phyloP scores from a whole-genome alignment of 2,113 vertebrate genomes.

The Poeciliopsis turrubarensis region DNA sequence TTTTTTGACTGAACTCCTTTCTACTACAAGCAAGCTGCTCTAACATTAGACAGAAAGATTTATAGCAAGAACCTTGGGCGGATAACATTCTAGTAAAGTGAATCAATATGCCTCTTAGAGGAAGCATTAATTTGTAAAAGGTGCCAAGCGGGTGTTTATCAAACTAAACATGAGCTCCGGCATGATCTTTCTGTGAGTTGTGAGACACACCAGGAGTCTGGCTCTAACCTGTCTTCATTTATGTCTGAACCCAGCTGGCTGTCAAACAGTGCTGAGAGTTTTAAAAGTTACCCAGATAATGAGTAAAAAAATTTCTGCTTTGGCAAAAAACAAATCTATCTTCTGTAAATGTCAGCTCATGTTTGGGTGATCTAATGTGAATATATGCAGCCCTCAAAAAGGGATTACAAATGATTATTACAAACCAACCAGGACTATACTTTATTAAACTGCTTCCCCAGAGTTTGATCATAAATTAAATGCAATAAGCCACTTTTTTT shows the following conservation, averaged over 20 bases:
- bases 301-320: neutral
- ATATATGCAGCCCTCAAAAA: neutral
- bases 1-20: neutral
- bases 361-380: neutral
- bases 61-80: conserved; percentile 7
- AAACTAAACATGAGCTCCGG: conserved; percentile 6
- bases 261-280: neutral
- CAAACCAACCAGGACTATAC: neutral
- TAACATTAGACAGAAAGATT: conserved; percentile 6
- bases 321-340: neutral
- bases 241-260: neutral
- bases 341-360: neutral
- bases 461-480: neutral
- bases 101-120: conserved; percentile 41
- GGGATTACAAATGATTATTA: neutral
- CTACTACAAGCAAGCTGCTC: neutral
- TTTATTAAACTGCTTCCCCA: neutral
- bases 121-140: conserved; percentile 19
- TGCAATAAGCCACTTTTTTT: neutral
- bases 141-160: conserved; percentile 10
- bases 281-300: neutral
- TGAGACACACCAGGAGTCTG: neutral
- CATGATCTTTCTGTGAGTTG: conserved; percentile 8
- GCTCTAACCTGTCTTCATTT: neutral
- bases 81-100: conserved; percentile 10